phyloP scores from a whole-genome alignment of 2,797 vertebrate genomes.

The Mastacembelus armatus region DNA sequence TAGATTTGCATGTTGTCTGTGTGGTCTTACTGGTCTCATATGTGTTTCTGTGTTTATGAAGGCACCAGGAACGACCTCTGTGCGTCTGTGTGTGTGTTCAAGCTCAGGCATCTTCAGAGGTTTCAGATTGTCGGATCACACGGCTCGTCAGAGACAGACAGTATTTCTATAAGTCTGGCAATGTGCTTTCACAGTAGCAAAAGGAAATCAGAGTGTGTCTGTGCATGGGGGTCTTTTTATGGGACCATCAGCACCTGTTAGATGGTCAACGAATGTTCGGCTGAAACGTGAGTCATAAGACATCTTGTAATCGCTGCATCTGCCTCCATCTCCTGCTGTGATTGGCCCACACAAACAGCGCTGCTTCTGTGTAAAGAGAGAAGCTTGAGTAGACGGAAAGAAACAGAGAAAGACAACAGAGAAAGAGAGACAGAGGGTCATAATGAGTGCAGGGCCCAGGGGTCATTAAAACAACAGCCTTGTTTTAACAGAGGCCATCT shows the following conservation, averaged over 20 bases:
- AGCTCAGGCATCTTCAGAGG: constrained; percentile 35
- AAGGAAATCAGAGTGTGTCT: constrained; percentile 46
- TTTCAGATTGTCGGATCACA: constrained; percentile 61
- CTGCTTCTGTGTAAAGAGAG: constrained; percentile 22
- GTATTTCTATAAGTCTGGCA: constrained; percentile 65
- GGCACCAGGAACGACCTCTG: constrained; percentile 5
- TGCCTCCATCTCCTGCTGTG: constrained; percentile 38
- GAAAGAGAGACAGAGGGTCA: constrained; percentile 24
- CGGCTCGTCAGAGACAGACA: constrained; percentile 65
- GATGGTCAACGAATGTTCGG: constrained; percentile 47
- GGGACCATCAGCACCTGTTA: constrained; percentile 73
- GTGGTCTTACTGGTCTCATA: constrained; percentile 42
- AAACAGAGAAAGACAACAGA: constrained; percentile 4
- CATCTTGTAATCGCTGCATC: constrained; percentile 37
- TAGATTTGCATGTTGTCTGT: constrained; percentile 42
- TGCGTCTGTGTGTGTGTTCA: constrained; percentile 5
- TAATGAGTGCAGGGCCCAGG: constrained; percentile 58
- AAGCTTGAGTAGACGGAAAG: constrained; percentile 10
- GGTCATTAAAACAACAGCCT: constrained; percentile 69
- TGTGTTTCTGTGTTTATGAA: constrained; percentile 20
- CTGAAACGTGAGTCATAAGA: constrained; percentile 52
- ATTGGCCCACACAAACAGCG: constrained; percentile 31
- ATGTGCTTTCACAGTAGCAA: constrained; percentile 67
- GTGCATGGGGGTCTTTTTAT: constrained; percentile 28
- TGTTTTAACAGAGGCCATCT: constrained; percentile 56